A percentile compares a stretch with the other conserved stretches of the same genome.
phyloP scores from a whole-genome alignment of 2,797 vertebrate genomes.

The Arnoldichthys spilopterus region DNA sequence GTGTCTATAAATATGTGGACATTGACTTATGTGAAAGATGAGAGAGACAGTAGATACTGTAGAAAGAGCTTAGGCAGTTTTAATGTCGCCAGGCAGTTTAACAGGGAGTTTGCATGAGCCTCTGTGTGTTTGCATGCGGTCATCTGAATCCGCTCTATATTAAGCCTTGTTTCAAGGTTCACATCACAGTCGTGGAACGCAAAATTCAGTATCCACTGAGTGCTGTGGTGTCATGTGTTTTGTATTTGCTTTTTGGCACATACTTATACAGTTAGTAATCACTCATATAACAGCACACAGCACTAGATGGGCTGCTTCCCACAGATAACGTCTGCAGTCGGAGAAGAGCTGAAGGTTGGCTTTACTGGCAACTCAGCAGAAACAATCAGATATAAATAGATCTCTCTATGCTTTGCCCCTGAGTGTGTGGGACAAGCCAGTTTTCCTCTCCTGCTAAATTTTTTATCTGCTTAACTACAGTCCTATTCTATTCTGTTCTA shows the following conservation, averaged over 20 bases:
- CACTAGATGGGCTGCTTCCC: conserved; percentile 61
- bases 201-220: conserved; percentile 2
- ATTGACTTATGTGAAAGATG: conserved; percentile 35
- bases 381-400: conserved; percentile 75
- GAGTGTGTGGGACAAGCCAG: conserved; percentile 33
- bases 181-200: neutral
- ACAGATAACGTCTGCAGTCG: conserved; percentile 38
- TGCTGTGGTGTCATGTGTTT: conserved; percentile 33
- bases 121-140: neutral
- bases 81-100: conserved; percentile 5
- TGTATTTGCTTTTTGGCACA: conserved; percentile 27
- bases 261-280: conserved; percentile 39
- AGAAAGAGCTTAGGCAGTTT: neutral
- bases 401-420: conserved; percentile 40
- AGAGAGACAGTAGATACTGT: neutral
- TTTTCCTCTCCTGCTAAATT: conserved; percentile 17
- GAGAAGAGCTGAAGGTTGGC: conserved; percentile 53
- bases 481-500: neutral
- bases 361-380: conserved; percentile 58
- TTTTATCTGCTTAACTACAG: conserved; percentile 29
- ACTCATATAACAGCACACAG: conserved; percentile 37
- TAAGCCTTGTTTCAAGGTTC: conserved; percentile 19
- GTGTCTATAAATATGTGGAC: conserved; percentile 18
- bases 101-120: conserved; percentile 3
- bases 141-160: conserved; percentile 26